These are phyloP conservation scores for Papilio protenor DNA, from an alignment of 2,888 invertebrate genomes.

Conservation along the genomic window DNA sequence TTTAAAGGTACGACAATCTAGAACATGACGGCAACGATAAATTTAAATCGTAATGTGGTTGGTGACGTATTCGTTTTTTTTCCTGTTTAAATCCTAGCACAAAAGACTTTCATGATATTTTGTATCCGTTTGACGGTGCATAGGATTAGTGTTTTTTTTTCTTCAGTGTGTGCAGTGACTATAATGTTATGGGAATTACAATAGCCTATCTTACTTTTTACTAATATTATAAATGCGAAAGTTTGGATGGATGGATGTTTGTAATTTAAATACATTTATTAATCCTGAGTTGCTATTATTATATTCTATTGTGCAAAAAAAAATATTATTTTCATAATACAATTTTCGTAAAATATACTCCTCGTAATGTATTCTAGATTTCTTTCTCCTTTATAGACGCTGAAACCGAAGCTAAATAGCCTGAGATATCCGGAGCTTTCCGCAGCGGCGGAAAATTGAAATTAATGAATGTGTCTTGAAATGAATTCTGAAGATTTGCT, in stretches of 20 bases:
- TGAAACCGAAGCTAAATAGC: slow-evolving; percentile 12
- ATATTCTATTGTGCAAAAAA: neutral
- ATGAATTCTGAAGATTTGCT: slow-evolving; percentile 15
- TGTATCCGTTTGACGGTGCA: too few relatives aligned
- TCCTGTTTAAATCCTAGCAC: neutral
- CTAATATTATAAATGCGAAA: too few relatives aligned
- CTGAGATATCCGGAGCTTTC: slow-evolving; percentile 29
- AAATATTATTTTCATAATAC: neutral
- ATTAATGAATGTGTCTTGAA: slow-evolving; percentile 24
- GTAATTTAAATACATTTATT: too few relatives aligned
- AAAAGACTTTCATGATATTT: neutral
- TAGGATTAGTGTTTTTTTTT: too few relatives aligned
- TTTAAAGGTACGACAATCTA: neutral
- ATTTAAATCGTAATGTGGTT: neutral
- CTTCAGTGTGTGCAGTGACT: too few relatives aligned
- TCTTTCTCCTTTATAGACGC: slow-evolving; percentile 18
- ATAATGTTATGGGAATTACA: too few relatives aligned
- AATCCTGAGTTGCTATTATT: neutral
- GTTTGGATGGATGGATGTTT: too few relatives aligned
- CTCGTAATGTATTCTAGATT: neutral
- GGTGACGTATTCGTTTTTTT: neutral
- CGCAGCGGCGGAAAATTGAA: slow-evolving; percentile 22
- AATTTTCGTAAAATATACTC: neutral
- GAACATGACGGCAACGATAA: neutral
- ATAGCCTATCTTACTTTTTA: too few relatives aligned